phyloP scores from a whole-genome alignment of 2,888 invertebrate species.

The Acanthoscelides obtectus region DNA sequence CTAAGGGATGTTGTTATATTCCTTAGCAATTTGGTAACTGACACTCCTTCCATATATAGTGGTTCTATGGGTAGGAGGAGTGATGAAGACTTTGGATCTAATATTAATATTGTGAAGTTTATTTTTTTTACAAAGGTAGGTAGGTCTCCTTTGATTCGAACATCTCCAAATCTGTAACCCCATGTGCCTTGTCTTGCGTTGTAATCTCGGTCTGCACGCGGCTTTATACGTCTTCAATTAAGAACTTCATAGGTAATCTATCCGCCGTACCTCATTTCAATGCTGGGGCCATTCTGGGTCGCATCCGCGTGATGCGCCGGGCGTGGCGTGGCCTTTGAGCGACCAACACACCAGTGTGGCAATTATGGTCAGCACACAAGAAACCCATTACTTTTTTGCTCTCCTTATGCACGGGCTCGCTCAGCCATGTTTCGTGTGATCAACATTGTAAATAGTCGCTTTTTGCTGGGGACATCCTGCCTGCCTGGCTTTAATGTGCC shows the following conservation, averaged over 20 bases:
- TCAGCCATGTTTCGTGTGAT: conserved; percentile 19
- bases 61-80: no score
- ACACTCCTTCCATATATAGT: no score
- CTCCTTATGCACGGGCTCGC: conserved; percentile 3
- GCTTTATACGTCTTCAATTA: not conserved
- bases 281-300: not conserved
- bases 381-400: conserved; percentile 22
- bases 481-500: not conserved
- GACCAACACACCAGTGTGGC: conserved; percentile 9
- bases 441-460: conserved; percentile 21
- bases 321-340: conserved; percentile 1
- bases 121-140: no score
- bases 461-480: not conserved
- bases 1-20: no score
- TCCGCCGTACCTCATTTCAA: not conserved
- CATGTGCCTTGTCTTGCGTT: no score
- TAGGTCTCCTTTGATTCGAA: no score
- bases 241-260: not conserved
- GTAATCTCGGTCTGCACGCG: no score
- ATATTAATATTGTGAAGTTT: no score
- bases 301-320: no score
- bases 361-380: conserved; percentile 19
- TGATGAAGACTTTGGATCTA: no score
- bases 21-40: no score
- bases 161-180: no score